Evolutionary conservation across 2,888 invertebrate species (phyloP).

Genomic region (Venusia cambrica): DNA sequence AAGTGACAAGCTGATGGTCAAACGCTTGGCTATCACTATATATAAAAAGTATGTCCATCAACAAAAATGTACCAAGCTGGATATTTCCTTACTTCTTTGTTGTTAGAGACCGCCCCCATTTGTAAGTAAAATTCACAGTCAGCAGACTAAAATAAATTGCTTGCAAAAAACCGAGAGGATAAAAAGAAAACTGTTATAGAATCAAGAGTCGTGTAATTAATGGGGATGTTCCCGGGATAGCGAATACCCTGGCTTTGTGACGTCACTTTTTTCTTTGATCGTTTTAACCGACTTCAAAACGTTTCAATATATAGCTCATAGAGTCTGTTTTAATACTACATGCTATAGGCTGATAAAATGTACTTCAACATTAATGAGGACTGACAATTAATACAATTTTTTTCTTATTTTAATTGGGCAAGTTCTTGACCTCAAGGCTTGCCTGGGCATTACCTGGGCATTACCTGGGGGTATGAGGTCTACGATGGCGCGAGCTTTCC

Average conservation of each 20-base stretch:
- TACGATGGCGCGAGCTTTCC: no score
- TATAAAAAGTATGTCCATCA: background rate
- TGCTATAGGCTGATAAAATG: no score
- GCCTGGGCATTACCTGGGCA: no score
- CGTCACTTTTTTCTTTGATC: constrained; percentile 23
- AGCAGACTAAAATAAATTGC: constrained; percentile 62
- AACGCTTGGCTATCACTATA: no score
- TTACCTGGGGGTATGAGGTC: no score
- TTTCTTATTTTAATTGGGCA: no score
- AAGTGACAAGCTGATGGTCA: no score
- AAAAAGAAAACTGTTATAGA: constrained; percentile 53
- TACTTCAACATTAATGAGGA: no score
- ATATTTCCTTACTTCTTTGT: constrained; percentile 18
- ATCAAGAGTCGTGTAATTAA: constrained; percentile 61
- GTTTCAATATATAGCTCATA: no score
- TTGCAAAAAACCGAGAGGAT: constrained; percentile 45
- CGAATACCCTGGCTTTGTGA: constrained; percentile 39
- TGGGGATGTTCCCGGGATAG: constrained; percentile 46
- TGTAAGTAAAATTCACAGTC: constrained; percentile 60
- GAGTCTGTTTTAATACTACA: no score
- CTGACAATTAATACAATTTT: no score
- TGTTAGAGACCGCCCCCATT: constrained; percentile 35
- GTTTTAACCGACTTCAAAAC: constrained; percentile 4
- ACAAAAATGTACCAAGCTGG: constrained; percentile 1
- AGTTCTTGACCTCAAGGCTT: no score